phyloP scores from a whole-genome alignment of 2,113 vertebrate genomes.

The Verasper variegatus region DNA sequence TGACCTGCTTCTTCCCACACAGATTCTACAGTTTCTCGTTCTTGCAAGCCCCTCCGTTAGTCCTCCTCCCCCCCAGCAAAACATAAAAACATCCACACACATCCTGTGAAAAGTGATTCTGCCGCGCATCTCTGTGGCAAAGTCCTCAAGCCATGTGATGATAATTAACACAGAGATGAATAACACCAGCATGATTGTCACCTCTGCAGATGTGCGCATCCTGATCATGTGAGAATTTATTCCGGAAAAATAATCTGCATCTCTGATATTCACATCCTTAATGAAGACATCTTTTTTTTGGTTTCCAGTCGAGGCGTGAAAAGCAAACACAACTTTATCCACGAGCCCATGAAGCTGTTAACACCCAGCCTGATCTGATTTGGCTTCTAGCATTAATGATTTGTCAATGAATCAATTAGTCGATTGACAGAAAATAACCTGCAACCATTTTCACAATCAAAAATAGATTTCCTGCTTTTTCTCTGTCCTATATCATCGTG shows the following conservation, averaged over 20 bases:
- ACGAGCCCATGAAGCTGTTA: not conserved
- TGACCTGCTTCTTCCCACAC: conserved; percentile 75
- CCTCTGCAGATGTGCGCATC: conserved; percentile 25
- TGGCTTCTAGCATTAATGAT: not conserved
- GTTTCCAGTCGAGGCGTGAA: not conserved
- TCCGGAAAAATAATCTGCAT: not conserved
- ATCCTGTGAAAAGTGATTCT: conserved; percentile 51
- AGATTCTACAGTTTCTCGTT: conserved; percentile 56
- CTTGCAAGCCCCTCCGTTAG: conserved; percentile 31
- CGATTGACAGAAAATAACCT: not conserved
- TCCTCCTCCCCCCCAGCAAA: conserved; percentile 7
- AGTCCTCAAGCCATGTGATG: conserved; percentile 55
- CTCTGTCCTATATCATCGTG: no score
- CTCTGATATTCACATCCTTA: not conserved
- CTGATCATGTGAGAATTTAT: not conserved
- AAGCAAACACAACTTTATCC: conserved; percentile 20
- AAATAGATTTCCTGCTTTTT: not conserved
- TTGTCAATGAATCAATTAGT: not conserved
- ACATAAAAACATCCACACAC: conserved; percentile 59
- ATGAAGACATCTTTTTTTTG: not conserved
- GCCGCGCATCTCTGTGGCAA: conserved; percentile 30
- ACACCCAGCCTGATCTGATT: conserved; percentile 6
- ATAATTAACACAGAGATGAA: conserved; percentile 62
- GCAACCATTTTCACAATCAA: not conserved
- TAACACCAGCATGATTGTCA: conserved; percentile 35